phyloP scores from a whole-genome alignment of 2,888 invertebrate genomes.

The Pollenia amentaria region DNA sequence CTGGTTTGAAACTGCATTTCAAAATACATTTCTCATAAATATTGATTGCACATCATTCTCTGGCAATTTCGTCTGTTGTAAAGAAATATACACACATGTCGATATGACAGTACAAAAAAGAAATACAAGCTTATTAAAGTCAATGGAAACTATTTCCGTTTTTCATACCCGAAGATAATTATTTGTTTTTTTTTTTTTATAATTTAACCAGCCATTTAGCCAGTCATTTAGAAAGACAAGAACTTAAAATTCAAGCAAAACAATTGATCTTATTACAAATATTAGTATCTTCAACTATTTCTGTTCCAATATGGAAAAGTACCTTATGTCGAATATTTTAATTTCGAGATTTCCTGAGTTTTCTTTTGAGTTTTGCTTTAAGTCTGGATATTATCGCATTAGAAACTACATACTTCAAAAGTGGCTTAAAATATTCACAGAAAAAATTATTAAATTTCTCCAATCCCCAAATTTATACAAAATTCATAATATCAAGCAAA shows the following conservation, averaged over 20 bases:
- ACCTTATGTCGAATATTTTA: too few relatives aligned
- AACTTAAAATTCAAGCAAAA: background rate
- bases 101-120: conserved; percentile 1
- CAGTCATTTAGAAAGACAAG: conserved; percentile 14
- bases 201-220: background rate
- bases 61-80: background rate
- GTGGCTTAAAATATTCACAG: too few relatives aligned
- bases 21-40: background rate
- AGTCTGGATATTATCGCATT: too few relatives aligned
- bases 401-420: too few relatives aligned
- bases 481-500: too few relatives aligned
- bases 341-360: too few relatives aligned
- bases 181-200: conserved; percentile 16
- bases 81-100: background rate
- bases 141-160: conserved; percentile 67
- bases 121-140: background rate
- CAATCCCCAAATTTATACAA: too few relatives aligned
- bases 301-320: too few relatives aligned
- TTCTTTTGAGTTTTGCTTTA: too few relatives aligned
- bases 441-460: too few relatives aligned
- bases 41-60: background rate
- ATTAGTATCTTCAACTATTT: background rate
- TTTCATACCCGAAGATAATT: conserved; percentile 53
- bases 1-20: background rate
- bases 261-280: conserved; percentile 9